Evolutionary conservation across 2,113 vertebrate genomes (phyloP), one percentile per base, ranked within the genome.

Genomic region (Butorides virescens): DNA sequence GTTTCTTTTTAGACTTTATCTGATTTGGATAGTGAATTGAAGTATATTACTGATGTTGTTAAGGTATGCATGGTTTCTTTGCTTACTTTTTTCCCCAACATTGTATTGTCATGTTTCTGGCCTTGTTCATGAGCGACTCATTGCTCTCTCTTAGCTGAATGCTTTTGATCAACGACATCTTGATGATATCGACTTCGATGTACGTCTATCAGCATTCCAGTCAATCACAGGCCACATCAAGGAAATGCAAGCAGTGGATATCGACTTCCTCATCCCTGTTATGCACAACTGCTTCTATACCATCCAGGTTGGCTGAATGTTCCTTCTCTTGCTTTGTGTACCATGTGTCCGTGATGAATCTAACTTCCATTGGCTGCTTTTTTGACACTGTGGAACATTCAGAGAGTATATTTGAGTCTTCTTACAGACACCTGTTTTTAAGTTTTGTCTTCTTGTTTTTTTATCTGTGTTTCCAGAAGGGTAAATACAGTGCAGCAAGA

Each of bases 231-330:
- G 95, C 74, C 93, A 79, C 18, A 92, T 99, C 88, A 98, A 97
- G 91, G 98, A 98, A 23, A 99, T 99, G 99, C 96, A 98, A 47
- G 93, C 92, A 3, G 97, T 99, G 93, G 99, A 99, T 95, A 86
- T 98, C 32, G 96, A 98, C 97, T 99, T 98, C 94, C 98, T 99
- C 71, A 94, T 96, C 88, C 95, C 97, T 5, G 90, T 99, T 95
- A 98, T 99, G 95, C 98, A 99, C 97, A 99, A 99, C 98, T 99
- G 99, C 93, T 99, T 99, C 97, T 98, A 99, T 95, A 99, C 99
- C 26, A 98, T 99, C 88, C 99, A 99, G 98, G 99, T 99, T 82
- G 90, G 96, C 67, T 78, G 42, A 91, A 36, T 66, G 27, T 89
- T 92, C 56, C 46, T 95, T 90, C 67, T 79, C 52, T 91, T 82